Evolutionary conservation across 2,113 vertebrate genomes (phyloP).

Genomic region (Numenius arquata): DNA sequence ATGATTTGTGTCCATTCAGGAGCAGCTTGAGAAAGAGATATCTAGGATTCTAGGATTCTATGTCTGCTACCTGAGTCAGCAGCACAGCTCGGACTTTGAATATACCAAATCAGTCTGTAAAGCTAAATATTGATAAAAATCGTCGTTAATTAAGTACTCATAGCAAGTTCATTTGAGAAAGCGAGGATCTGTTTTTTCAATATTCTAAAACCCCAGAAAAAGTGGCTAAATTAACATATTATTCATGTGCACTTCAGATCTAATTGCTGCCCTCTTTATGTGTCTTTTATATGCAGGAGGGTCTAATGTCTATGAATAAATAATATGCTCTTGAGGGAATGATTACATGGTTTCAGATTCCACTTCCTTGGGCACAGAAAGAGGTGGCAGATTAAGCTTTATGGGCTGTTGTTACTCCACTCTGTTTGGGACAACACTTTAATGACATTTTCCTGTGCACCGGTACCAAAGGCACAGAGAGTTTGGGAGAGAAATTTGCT

Average conservation of each 20-base stretch:
- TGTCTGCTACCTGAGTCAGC: neutral
- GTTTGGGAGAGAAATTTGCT: neutral
- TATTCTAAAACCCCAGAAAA: neutral
- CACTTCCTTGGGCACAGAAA: neutral
- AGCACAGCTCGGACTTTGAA: neutral
- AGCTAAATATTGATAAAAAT: neutral
- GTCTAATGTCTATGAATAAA: slow-evolving; percentile 2
- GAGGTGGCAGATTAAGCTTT: neutral
- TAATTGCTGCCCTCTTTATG: neutral
- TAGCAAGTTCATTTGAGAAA: neutral
- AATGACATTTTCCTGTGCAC: neutral
- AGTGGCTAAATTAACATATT: neutral
- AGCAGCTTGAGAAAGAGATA: neutral
- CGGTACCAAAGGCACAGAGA: neutral
- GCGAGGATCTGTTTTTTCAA: neutral
- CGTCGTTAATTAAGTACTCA: neutral
- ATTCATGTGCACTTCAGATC: neutral
- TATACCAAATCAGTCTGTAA: neutral
- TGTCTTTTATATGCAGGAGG: neutral
- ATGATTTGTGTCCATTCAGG: neutral
- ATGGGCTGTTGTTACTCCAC: neutral
- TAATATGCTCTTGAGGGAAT: neutral
- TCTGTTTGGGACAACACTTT: neutral
- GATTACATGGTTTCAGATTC: neutral
- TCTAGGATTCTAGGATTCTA: too few relatives aligned